Percentiles rank a stretch among this genome's conserved stretches.
phyloP scores from a whole-genome alignment of 1,140 invertebrate genomes.

The Brachystomella parvula region DNA sequence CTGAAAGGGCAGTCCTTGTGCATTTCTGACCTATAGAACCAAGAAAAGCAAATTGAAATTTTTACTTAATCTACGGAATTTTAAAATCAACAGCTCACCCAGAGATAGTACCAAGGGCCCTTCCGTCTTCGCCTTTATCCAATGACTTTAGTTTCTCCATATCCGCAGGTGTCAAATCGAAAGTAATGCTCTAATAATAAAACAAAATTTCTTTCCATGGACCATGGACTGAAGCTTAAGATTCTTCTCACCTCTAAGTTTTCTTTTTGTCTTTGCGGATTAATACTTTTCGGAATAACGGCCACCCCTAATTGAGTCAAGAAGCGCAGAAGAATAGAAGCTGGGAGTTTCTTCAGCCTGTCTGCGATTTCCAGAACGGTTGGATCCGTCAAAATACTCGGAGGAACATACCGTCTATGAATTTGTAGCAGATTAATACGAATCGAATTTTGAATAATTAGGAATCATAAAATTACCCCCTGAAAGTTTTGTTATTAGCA shows the following conservation, averaged over 20 bases:
- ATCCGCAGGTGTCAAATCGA: slow-evolving; percentile 49
- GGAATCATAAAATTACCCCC: not conserved
- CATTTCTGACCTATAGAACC: not conserved
- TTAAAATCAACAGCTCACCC: too few species aligned
- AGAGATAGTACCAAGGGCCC: slow-evolving; percentile 49
- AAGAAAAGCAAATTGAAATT: not conserved
- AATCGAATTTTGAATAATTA: not conserved
- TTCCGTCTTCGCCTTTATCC: slow-evolving; percentile 52
- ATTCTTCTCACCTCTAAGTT: slow-evolving; percentile 46
- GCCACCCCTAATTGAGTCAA: slow-evolving; percentile 42
- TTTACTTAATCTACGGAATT: not conserved
- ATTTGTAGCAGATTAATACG: not conserved
- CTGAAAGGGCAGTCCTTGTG: not conserved
- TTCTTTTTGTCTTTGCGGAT: slow-evolving; percentile 56
- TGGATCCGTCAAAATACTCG: slow-evolving; percentile 40
- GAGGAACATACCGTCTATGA: slow-evolving; percentile 9
- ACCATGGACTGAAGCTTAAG: not conserved
- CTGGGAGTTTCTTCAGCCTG: slow-evolving; percentile 41
- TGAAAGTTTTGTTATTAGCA: not conserved
- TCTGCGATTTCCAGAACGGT: slow-evolving; percentile 41
- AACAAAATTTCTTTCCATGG: not conserved
- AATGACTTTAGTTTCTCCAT: slow-evolving; percentile 47
- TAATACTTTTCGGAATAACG: slow-evolving; percentile 69
- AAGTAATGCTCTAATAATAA: slow-evolving; percentile 51
- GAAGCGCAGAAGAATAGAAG: slow-evolving; percentile 45